Percentiles rank a stretch among this genome's conserved stretches.
These are phyloP conservation scores for Crotalus viridis DNA, from an alignment of 2,113 vertebrate species.

Conservation along the genomic window DNA sequence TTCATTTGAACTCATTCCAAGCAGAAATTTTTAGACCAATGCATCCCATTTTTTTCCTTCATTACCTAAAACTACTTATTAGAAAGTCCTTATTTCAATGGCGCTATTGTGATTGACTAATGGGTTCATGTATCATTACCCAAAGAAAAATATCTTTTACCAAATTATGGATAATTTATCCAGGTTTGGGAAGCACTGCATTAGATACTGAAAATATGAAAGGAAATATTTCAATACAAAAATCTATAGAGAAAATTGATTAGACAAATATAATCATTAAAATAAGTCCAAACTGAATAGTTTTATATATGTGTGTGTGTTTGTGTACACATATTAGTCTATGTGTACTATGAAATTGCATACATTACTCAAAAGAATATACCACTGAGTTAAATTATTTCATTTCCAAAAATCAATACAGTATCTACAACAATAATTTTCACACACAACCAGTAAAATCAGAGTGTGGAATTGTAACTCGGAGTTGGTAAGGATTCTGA, in stretches of 20 bases:
- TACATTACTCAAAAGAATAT: neutral
- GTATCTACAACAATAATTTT: neutral
- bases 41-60: too few relatives aligned
- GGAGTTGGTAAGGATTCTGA: too few relatives aligned
- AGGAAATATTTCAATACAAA: neutral
- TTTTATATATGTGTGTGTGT: neutral
- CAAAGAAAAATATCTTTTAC: neutral
- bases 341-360: too few relatives aligned
- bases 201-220: conserved; percentile 11
- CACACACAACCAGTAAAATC: neutral
- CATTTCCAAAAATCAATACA: neutral
- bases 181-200: neutral
- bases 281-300: neutral
- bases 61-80: neutral
- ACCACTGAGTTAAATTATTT: neutral
- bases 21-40: neutral
- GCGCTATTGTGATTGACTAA: neutral
- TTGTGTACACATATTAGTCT: too few relatives aligned
- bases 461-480: neutral
- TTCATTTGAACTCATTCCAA: conserved; percentile 12
- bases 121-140: neutral
- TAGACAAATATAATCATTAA: conserved; percentile 3
- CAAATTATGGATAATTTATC: neutral
- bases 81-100: neutral
- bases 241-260: neutral